Base-by-base conservation (phyloP, 2,113 vertebrate species). In the Podiceps cristatus region DNA sequence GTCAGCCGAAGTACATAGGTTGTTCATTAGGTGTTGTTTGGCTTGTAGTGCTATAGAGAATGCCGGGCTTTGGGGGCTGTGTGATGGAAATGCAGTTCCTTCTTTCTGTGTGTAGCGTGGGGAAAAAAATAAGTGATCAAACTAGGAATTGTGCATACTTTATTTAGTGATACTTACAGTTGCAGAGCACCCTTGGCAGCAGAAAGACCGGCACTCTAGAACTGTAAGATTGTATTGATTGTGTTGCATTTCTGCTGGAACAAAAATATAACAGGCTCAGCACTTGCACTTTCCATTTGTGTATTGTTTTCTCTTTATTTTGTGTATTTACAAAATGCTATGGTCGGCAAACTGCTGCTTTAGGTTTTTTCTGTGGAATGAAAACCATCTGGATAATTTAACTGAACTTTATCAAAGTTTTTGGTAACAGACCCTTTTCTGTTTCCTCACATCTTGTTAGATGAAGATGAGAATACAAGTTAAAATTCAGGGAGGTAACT, bases 231-330 rank as follows among this genome's bases (percentile, higher is more conserved):
- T 80, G 89, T 82, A 88, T 88, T 86, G 93, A 88, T 86, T 52
- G 91, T 55, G 56, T 68, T 96, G 91, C 77, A 71, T 86, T 96
- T 95, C 90, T 96, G 84, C 94, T 90, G 68, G 91, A 97, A 97
- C 92, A 96, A 96, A 97, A 97, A 89, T 95, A 84, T 62, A 91
- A 92, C 9, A 2, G 82, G 75, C 88, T 98, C 96, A 97, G 97
- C 97, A 62, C 88, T 98, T 93, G 75, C 71, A n/a, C 86, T 96
- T 95, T 96, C 74, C 78, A 93, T 81, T 98, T 97, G 94, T 96
- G 93, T 59, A 91, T 98, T 98, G 97, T 96, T 93, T 93, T 95
- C 79, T 83, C 86, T 89, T 96, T 91, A 97, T 96, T 97, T 97
- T 96, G 92, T 95, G 90, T 96, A 91, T 97, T 98, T 97, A 86